Conservation (phyloP, 37 sponge, comb jelly and placozoan species). For the Bolinopsis microptera region DNA sequence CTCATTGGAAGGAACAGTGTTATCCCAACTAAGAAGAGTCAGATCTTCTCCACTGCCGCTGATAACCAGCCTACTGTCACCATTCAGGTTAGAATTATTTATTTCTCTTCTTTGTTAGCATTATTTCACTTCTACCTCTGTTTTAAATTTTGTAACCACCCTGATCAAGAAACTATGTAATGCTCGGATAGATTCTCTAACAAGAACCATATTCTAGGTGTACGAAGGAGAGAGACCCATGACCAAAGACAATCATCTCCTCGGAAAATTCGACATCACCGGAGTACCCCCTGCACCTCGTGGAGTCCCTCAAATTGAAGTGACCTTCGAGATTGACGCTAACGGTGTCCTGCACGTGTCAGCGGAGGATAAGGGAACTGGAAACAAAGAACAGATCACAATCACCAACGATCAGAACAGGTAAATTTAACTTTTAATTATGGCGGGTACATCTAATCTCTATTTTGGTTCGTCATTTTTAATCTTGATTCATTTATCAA, state of each 20-base stretch:
- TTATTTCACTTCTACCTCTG: not conserved
- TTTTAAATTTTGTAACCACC: no score
- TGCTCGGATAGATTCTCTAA: no score
- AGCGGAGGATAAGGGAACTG: conserved; percentile 98
- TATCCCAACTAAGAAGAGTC: conserved; percentile 99
- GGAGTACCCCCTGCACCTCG: conserved; percentile 98
- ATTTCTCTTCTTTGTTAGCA: not conserved
- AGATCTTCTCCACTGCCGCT: conserved; percentile 96
- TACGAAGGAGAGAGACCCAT: conserved; percentile 96
- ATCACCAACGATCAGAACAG: conserved; percentile 97
- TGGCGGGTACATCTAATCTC: no score
- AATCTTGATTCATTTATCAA: no score
- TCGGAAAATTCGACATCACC: conserved; percentile 95
- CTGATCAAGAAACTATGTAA: not conserved
- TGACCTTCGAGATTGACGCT: conserved; percentile 98
- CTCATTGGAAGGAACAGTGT: conserved; percentile 93
- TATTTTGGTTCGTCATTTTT: no score
- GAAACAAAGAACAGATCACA: conserved; percentile 87
- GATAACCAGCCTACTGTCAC: conserved; percentile 99
- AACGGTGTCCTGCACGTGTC: conserved; percentile 95
- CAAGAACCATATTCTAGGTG: conserved; percentile 68
- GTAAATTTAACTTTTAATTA: no score
- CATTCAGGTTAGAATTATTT: conserved; percentile 73
- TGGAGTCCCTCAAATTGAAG: conserved; percentile 98
- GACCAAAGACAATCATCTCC: conserved; percentile 97